phyloP scores from a whole-genome alignment of 2,797 vertebrate species.

The Rhinoraja longicauda region DNA sequence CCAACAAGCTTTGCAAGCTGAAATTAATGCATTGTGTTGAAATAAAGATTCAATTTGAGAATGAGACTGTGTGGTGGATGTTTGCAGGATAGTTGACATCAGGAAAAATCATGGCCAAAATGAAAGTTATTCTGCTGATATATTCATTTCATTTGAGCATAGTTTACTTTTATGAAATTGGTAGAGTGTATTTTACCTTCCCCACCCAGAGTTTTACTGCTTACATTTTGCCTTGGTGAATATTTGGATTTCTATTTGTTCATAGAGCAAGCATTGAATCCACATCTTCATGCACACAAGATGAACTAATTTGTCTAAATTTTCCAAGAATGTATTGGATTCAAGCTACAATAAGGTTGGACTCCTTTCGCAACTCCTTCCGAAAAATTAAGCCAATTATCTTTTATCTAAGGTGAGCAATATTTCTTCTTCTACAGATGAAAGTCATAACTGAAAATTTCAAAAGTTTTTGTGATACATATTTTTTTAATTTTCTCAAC shows the following conservation, averaged over 20 bases:
- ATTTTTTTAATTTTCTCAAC: not conserved
- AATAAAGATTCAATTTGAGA: not conserved
- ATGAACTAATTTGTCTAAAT: not conserved
- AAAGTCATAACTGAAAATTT: not conserved
- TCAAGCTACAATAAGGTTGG: not conserved
- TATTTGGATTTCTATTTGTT: no score
- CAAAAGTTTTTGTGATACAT: not conserved
- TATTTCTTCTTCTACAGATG: not conserved
- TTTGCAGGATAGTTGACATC: not conserved
- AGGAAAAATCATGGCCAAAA: not conserved
- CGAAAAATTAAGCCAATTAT: not conserved
- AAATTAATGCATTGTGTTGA: not conserved
- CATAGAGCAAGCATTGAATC: not conserved
- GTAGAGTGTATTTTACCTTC: not conserved
- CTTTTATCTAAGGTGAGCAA: not conserved
- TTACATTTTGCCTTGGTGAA: not conserved
- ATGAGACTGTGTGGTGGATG: not conserved
- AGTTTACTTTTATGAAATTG: not conserved
- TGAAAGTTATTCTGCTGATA: not conserved
- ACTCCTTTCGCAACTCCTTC: no score
- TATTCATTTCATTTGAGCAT: not conserved
- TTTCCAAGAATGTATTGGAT: not conserved
- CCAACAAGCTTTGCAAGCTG: not conserved
- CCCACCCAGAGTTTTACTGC: not conserved
- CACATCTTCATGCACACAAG: not conserved